Evolutionary conservation across 2,113 vertebrate genomes (phyloP).

Genomic region (Marmota flaviventris): DNA sequence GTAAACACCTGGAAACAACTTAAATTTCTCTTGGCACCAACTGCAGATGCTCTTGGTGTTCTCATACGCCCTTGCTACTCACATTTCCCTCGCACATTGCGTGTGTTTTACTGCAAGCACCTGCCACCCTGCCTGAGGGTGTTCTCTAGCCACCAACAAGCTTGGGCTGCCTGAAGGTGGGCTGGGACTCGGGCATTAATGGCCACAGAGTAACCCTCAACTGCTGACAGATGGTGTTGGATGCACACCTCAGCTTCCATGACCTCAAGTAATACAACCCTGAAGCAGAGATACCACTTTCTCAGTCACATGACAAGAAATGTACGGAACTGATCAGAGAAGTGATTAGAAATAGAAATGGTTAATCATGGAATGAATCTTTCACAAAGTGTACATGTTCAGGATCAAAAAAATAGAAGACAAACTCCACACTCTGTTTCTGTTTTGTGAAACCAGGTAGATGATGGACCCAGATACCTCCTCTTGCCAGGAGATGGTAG

Average conservation of each 20-base stretch:
- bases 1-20: neutral
- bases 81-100: neutral
- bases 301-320: neutral
- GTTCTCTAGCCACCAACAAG: neutral
- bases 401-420: neutral
- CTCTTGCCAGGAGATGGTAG: neutral
- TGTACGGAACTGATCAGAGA: neutral
- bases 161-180: neutral
- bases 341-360: neutral
- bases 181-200: neutral
- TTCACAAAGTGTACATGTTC: neutral
- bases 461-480: neutral
- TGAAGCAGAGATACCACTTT: neutral
- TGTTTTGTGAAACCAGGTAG: neutral
- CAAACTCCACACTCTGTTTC: neutral
- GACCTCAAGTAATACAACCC: neutral
- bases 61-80: neutral
- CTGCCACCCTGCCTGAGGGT: neutral
- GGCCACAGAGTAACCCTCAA: neutral
- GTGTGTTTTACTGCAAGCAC: neutral
- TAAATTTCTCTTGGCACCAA: neutral
- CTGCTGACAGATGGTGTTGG: neutral
- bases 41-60: neutral
- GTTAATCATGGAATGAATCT: neutral
- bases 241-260: neutral